Evolutionary conservation across 2,888 invertebrate genomes (phyloP), one percentile per base, ranked within the genome.

Genomic region (Melinaea marsaeus): DNA sequence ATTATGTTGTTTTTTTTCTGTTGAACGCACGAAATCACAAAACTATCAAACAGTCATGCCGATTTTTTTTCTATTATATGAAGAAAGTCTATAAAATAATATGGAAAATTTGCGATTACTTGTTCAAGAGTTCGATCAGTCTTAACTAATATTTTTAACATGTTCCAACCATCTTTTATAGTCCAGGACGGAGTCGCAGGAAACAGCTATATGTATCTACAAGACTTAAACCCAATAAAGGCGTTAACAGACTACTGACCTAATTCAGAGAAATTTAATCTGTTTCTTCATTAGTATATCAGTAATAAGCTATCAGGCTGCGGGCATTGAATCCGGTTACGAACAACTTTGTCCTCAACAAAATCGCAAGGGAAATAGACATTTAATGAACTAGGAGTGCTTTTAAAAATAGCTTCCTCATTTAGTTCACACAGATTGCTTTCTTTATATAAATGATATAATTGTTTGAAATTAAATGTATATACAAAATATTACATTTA

Each of bases 231-330:
- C 73, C 69, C 73, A 76, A 80, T 82, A 76, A 80, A 72, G 71
- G 72, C 76, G 75, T 74, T 79, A 60, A 64, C 51, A 75, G 65
- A 75, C 75, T 75, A 72, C 69, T 75, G 87, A 87, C 86, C 87
- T 74, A 86, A 86, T 88, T 86, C 78, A 79, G 80, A 73, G 63
- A 79, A 76, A 85, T 82, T 82, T 81, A 84, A 82, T 83, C 80
- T 76, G 83, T 81, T 83, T 82, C 78, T 81, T 77, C 64, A 67
- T 75, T 71, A 65, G 72, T 75, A 76, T 74, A 77, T 74, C 70
- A 75, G 75, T 79, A 79, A 74, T 73, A 73, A 70, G 64, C 68
- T 64, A 72, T 71, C 68, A 70, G 58, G 64, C 66, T 65, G 64
- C 63, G 66, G 61, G 55, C 64, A 67, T 67, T 61, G 64, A 63